Evolutionary conservation across 1,140 invertebrate genomes (phyloP).

Genomic region (Drosophila repleta): DNA sequence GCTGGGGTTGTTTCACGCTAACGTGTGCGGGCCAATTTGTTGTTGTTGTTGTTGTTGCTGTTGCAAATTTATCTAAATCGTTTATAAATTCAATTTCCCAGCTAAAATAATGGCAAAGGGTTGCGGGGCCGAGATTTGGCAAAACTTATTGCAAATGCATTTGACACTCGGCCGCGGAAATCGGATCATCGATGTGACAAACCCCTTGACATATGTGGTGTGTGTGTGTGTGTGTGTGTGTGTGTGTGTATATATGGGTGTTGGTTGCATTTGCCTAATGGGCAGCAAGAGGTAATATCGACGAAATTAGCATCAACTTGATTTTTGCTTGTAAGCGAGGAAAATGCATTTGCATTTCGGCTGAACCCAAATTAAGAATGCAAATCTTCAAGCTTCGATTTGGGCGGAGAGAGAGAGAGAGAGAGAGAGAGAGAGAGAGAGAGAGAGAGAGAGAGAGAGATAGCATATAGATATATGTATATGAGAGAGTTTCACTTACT

Average conservation of each 20-base stretch:
- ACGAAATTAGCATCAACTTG: conserved; percentile 63
- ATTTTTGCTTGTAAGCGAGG: conserved; percentile 67
- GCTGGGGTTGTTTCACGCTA: conserved; percentile 33
- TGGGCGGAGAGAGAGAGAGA: not conserved
- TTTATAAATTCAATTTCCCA: conserved; percentile 68
- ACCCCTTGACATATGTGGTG: conserved; percentile 55
- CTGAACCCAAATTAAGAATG: conserved; percentile 42
- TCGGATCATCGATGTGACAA: conserved; percentile 50
- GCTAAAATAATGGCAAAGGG: conserved; percentile 10
- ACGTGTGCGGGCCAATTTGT: conserved; percentile 55
- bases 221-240: conserved; percentile 1
- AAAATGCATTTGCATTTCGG: conserved; percentile 62
- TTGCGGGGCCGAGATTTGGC: conserved; percentile 42
- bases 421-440: not conserved
- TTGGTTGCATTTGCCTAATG: conserved; percentile 65
- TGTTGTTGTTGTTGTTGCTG: conserved; percentile 33
- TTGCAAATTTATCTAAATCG: conserved; percentile 77
- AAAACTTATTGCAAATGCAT: conserved; percentile 79
- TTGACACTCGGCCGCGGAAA: conserved; percentile 49
- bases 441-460: not conserved
- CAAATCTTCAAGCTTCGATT: conserved; percentile 32
- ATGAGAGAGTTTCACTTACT: not conserved
- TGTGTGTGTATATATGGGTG: conserved; percentile 30
- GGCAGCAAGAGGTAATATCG: conserved; percentile 41
- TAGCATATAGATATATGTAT: not conserved